These are phyloP conservation scores for Rhingia campestris DNA, from an alignment of 2,888 invertebrate genomes.

Conservation along the genomic window DNA sequence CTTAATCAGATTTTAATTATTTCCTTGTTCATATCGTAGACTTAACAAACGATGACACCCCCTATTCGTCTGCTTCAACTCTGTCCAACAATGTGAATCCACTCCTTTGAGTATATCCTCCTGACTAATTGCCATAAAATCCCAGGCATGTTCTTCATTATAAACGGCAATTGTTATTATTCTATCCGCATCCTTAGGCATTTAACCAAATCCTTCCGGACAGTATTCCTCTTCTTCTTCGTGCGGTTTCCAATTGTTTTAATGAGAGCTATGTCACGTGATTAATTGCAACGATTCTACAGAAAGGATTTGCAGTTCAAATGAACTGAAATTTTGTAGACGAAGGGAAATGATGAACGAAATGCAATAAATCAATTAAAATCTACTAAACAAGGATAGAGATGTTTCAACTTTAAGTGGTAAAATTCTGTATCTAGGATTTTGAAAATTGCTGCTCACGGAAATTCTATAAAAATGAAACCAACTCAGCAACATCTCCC, in stretches of 20 bases:
- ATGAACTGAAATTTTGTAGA: background rate
- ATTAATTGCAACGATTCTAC: slow-evolving; percentile 38
- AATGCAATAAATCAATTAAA: background rate
- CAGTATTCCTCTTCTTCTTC: background rate
- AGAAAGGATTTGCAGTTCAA: background rate
- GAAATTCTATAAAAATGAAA: no score
- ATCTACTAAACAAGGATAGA: no score
- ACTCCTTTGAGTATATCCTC: background rate
- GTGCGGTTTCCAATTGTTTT: slow-evolving; percentile 11
- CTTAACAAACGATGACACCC: background rate
- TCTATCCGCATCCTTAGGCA: slow-evolving; percentile 15
- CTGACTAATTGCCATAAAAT: slow-evolving; percentile 25
- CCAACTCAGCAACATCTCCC: background rate
- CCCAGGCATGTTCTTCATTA: slow-evolving; percentile 13
- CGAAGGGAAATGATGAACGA: slow-evolving; percentile 22
- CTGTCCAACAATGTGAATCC: background rate
- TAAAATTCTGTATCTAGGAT: no score
- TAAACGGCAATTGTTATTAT: slow-evolving; percentile 11
- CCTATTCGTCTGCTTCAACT: background rate
- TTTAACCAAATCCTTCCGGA: slow-evolving; percentile 5
- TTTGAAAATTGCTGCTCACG: no score
- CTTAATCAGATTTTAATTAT: no score
- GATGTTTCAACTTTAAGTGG: no score
- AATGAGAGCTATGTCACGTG: slow-evolving; percentile 40
- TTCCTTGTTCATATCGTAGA: no score